Base-by-base conservation (phyloP, 1,140 invertebrate genomes). In the Drosophila fuyamai region DNA sequence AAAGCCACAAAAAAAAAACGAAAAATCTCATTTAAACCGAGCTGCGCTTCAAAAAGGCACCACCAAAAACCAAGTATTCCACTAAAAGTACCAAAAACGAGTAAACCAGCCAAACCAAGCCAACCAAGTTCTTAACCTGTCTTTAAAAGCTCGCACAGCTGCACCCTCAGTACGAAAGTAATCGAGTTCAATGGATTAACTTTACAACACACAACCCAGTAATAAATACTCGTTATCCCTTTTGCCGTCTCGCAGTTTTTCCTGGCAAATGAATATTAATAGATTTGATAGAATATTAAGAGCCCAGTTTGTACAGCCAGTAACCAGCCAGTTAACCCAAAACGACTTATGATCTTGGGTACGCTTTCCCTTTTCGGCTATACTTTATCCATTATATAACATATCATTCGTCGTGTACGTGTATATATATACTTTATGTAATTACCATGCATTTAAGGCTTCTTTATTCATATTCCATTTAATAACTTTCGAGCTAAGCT, bases 361-460 rank as follows among this genome's bases (percentile, higher is more conserved):
- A 61, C 48, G 61, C 72, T 76, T 76, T 27, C 38, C 61, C 67
- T 38, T 36, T 76, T 32, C 35, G 73, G 73, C 73, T 47, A 57
- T 57, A 61, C 60, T 75, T 57, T 76, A 67, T 36, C 50, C 48
- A 54, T 54, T 44, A 57, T 53, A 43, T 67, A 75, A 50, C 41
- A 65, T 75, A 48, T 54, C 72, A 76, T 67, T 76, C 73, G 68
- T 71, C 73, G 62, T 76, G 73, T 76, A 76, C 73, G 76, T 88
- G 82, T 86, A 84, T 89, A 90, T 89, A 90, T 89, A 85, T 89
- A 89, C 70, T 84, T 59, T 85, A 80, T 89, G 77, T 89, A 85
- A 90, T 84, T 90, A 89, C 51, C 61, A 67, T 76, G 61, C 40
- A 76, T 72, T 51, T 60, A 70, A 71, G 71, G 81, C 77, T 80